These are phyloP conservation scores for Sardina pilchardus DNA, from an alignment of 2,113 vertebrate species.

Conservation along the genomic window DNA sequence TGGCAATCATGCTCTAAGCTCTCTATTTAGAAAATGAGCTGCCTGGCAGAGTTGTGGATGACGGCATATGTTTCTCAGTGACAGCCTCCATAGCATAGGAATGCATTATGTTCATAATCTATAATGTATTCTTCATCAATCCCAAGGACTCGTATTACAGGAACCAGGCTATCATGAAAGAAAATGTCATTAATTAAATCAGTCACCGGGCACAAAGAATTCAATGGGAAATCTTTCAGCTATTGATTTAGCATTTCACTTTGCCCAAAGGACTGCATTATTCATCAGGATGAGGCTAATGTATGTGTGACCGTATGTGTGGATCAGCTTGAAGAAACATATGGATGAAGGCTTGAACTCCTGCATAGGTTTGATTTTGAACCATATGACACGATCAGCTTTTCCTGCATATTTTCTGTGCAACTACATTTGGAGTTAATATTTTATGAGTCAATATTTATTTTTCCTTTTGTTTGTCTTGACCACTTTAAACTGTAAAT, in stretches of 20 bases:
- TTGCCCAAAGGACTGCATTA: conserved; percentile 28
- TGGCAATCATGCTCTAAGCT: background rate
- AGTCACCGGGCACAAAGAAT: conserved; percentile 16
- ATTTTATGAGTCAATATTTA: background rate
- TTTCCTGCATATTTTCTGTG: background rate
- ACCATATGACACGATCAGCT: background rate
- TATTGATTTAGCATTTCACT: conserved; percentile 38
- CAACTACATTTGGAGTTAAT: background rate
- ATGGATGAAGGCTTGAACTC: background rate
- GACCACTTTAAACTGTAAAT: no score
- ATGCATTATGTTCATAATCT: background rate
- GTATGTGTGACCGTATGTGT: background rate
- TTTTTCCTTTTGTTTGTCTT: background rate
- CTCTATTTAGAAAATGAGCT: conserved; percentile 17
- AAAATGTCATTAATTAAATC: conserved; percentile 35
- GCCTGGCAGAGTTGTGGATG: background rate
- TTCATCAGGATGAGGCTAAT: conserved; percentile 28
- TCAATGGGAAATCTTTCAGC: conserved; percentile 48
- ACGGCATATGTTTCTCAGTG: background rate
- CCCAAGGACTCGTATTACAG: background rate
- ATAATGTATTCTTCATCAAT: conserved; percentile 4
- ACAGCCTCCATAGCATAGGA: background rate
- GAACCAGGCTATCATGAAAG: conserved; percentile 23
- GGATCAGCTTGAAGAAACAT: background rate
- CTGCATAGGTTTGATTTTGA: background rate